A percentile compares a stretch with the other conserved stretches of the same genome.
phyloP scores from a whole-genome alignment of 2,888 invertebrate genomes.

The Pristionchus japonicus region DNA sequence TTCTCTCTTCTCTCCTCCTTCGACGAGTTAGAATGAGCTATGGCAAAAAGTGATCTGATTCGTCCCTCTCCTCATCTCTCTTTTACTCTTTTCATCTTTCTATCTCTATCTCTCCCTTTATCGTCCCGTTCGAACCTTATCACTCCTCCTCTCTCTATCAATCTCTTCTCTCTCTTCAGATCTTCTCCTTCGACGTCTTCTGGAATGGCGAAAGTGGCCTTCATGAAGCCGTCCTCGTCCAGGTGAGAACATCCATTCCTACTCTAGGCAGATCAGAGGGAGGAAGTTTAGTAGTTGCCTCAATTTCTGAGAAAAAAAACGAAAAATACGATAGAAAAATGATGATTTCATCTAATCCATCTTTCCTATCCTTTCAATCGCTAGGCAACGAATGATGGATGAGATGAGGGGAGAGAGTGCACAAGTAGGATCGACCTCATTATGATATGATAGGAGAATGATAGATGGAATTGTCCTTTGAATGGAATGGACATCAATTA shows the following conservation, averaged over 20 bases:
- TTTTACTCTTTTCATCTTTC: not conserved
- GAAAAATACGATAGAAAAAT: not conserved
- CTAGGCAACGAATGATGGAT: not conserved
- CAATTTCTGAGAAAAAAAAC: too few species aligned
- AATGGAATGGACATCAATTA: slow-evolving; percentile 2
- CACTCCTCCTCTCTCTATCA: not conserved
- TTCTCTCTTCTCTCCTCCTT: slow-evolving; percentile 35
- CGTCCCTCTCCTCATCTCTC: not conserved
- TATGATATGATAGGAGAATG: not conserved
- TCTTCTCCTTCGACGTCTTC: slow-evolving; percentile 25
- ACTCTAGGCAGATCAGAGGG: not conserved
- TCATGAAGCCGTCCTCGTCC: slow-evolving; percentile 36
- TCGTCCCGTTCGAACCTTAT: not conserved
- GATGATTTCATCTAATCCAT: not conserved
- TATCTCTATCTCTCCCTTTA: not conserved
- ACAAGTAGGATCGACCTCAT: not conserved
- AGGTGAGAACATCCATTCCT: not conserved
- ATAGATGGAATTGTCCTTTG: not conserved
- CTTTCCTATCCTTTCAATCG: not conserved
- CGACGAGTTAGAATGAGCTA: not conserved
- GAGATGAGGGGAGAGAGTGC: not conserved
- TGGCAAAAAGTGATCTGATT: slow-evolving; percentile 43
- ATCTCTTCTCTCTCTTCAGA: not conserved
- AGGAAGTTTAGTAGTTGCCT: not conserved
- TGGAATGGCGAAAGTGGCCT: slow-evolving; percentile 41